A percentile compares a stretch with the other conserved stretches of the same genome.
Conservation (phyloP, 1,140 invertebrate species). For the Solen grandis region DNA sequence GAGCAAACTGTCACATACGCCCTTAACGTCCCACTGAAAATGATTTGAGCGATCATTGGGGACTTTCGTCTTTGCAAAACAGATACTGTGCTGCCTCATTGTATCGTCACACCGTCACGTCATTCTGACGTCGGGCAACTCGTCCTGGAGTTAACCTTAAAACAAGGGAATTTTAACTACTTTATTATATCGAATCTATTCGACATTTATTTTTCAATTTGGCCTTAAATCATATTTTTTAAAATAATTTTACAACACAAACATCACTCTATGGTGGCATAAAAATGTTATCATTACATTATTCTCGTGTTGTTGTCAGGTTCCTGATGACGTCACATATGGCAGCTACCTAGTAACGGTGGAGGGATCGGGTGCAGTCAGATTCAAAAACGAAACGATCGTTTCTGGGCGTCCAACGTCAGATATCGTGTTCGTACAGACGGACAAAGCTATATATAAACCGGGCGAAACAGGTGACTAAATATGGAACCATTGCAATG, state of each 20-base stretch:
- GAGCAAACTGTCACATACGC: no score
- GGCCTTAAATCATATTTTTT: no score
- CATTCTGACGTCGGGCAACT: no score
- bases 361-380: neutral
- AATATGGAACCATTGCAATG: neutral
- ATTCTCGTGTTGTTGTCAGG: conserved; percentile 4
- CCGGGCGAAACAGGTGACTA: conserved; percentile 63
- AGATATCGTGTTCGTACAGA: conserved; percentile 64
- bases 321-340: conserved; percentile 4
- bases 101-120: no score
- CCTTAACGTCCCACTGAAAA: no score
- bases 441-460: conserved; percentile 73
- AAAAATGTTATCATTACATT: neutral
- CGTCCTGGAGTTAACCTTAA: neutral
- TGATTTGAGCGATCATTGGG: no score
- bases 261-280: neutral
- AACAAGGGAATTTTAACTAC: neutral
- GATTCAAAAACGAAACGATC: conserved; percentile 14
- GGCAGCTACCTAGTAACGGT: conserved; percentile 17
- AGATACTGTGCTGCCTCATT: no score
- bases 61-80: no score
- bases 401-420: conserved; percentile 12
- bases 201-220: neutral
- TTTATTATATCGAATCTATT: neutral
- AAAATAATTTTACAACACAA: no score